phyloP scores from a whole-genome alignment of 2,797 vertebrate genomes.

The Sebastes matsubarae region DNA sequence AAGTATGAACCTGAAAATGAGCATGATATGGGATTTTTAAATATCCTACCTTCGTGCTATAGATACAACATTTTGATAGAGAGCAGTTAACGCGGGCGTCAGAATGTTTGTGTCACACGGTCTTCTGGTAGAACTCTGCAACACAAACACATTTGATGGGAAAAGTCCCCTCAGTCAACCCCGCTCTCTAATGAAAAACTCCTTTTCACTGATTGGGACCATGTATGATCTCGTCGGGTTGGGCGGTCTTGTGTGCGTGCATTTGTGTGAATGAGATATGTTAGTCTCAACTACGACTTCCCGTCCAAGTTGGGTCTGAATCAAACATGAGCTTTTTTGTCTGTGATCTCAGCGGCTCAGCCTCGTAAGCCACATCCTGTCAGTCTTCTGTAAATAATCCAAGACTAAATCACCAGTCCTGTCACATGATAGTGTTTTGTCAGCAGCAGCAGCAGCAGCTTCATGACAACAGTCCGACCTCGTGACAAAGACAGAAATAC shows the following conservation, averaged over 20 bases:
- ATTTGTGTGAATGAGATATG: neutral
- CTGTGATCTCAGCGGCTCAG: neutral
- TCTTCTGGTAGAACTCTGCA: neutral
- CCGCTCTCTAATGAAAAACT: neutral
- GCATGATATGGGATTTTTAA: neutral
- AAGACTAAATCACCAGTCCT: slow-evolving; percentile 31
- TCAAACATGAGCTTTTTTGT: slow-evolving; percentile 15
- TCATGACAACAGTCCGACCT: slow-evolving; percentile 1
- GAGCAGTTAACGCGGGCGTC: neutral
- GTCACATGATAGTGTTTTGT: slow-evolving; percentile 39
- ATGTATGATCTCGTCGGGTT: neutral
- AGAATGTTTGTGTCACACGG: neutral
- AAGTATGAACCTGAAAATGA: too few relatives aligned
- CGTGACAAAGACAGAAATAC: slow-evolving; percentile 25
- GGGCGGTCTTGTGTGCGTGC: slow-evolving; percentile 23
- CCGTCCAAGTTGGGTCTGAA: slow-evolving; percentile 8
- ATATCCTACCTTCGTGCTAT: neutral
- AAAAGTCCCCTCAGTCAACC: neutral
- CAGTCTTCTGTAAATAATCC: slow-evolving; percentile 34
- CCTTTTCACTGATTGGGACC: neutral
- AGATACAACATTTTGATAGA: neutral
- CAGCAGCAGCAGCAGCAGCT: neutral
- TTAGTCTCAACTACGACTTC: neutral
- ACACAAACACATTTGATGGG: neutral
- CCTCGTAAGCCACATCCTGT: slow-evolving; percentile 42